Conservation (phyloP, 2,888 invertebrate species). For the Dione juno region DNA sequence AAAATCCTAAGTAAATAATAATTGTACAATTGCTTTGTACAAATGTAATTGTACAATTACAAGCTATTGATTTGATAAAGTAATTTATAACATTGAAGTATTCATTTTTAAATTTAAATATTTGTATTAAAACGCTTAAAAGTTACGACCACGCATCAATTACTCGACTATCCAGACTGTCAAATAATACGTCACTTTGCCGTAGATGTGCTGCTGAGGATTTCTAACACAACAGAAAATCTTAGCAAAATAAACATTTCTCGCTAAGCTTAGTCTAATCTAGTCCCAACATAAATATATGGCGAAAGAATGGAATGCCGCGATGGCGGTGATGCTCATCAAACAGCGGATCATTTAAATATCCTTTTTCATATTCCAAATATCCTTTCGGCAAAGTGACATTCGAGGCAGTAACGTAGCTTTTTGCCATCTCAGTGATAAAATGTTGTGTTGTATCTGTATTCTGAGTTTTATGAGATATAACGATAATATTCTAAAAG, state of each 20-base stretch:
- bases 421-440: slow-evolving; percentile 14
- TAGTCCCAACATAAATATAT: slow-evolving; percentile 13
- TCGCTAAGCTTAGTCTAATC: slow-evolving; percentile 26
- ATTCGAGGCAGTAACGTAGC: neutral
- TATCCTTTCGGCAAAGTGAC: slow-evolving; percentile 42
- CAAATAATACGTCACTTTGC: too few relatives aligned
- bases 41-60: too few relatives aligned
- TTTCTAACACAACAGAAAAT: neutral
- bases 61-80: too few relatives aligned
- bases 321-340: slow-evolving; percentile 32
- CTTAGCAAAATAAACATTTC: slow-evolving; percentile 12
- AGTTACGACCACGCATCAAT: too few relatives aligned
- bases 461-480: slow-evolving; percentile 3
- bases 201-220: too few relatives aligned
- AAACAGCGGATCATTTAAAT: slow-evolving; percentile 59
- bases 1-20: too few relatives aligned
- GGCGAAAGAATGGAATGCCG: slow-evolving; percentile 32
- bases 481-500: neutral
- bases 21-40: too few relatives aligned
- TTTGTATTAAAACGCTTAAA: too few relatives aligned
- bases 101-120: too few relatives aligned
- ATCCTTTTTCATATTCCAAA: slow-evolving; percentile 57
- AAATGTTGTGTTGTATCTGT: slow-evolving; percentile 3
- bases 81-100: too few relatives aligned
- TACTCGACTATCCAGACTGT: too few relatives aligned